phyloP scores from a whole-genome alignment of 1,140 invertebrate species.

The Cotesia chilonis region DNA sequence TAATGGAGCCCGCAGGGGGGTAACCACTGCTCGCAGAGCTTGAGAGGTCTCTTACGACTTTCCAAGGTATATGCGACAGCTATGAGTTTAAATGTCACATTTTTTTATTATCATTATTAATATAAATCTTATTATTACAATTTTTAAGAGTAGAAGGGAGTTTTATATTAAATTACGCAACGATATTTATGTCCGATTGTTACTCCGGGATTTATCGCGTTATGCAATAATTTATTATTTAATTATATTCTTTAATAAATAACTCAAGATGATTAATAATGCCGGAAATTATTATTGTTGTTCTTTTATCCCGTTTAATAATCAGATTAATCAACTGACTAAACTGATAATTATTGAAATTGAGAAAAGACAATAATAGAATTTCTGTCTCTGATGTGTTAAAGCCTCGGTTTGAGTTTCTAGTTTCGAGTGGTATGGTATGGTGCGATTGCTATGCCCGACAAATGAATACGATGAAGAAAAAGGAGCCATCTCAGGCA shows the following conservation, averaged over 20 bases:
- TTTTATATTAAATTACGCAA: too few relatives aligned
- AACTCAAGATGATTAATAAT: not conserved
- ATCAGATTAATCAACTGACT: conserved; percentile 38
- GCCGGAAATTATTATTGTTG: too few relatives aligned
- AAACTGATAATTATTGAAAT: too few relatives aligned
- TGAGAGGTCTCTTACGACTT: conserved; percentile 8
- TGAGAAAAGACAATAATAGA: conserved; percentile 36
- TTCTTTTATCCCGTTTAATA: too few relatives aligned
- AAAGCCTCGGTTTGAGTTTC: not conserved
- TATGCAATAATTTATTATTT: not conserved
- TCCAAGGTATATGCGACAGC: conserved; percentile 11
- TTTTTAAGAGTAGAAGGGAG: too few relatives aligned
- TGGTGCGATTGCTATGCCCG: not conserved
- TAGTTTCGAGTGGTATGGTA: too few relatives aligned
- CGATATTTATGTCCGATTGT: not conserved
- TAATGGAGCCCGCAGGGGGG: conserved; percentile 48
- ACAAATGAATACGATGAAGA: conserved; percentile 17
- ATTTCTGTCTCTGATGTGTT: not conserved
- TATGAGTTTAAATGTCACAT: conserved; percentile 13
- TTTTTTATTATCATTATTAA: conserved; percentile 9
- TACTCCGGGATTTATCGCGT: not conserved
- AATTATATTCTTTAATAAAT: conserved; percentile 8
- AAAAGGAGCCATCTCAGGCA: conserved; percentile 42
- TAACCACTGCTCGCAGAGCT: conserved; percentile 24
- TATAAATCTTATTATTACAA: not conserved